Evolutionary conservation across 2,113 vertebrate genomes (phyloP).

Genomic region (Pangasianodon hypophthalmus): DNA sequence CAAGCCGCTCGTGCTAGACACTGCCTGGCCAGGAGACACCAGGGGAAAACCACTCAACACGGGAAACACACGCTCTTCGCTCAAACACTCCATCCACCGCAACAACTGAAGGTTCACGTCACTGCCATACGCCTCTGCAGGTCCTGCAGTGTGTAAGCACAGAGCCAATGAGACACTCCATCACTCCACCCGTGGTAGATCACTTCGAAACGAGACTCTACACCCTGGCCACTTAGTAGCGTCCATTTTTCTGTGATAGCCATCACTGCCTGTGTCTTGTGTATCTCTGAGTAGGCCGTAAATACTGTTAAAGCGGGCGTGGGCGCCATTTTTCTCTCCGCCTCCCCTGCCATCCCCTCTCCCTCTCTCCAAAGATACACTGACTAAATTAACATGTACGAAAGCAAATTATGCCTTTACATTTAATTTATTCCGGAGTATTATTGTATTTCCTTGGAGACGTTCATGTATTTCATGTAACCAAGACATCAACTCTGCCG

Average conservation of each 20-base stretch:
- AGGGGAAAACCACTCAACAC: constrained; percentile 71
- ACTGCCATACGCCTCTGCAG: constrained; percentile 40
- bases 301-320: constrained; percentile 69
- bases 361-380: constrained; percentile 76
- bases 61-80: constrained; percentile 60
- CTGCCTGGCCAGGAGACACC: constrained; percentile 72
- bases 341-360: constrained; percentile 68
- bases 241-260: constrained; percentile 64
- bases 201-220: constrained; percentile 19
- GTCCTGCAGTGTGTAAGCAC: constrained; percentile 38
- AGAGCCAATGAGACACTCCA: constrained; percentile 37
- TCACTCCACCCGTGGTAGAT: constrained; percentile 6
- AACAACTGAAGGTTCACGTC: constrained; percentile 11
- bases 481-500: constrained; percentile 61
- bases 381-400: constrained; percentile 66
- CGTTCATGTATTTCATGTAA: constrained; percentile 64
- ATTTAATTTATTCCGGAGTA: constrained; percentile 74
- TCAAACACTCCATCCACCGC: constrained; percentile 36
- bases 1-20: constrained; percentile 66
- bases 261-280: constrained; percentile 72
- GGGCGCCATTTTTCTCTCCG: background rate
- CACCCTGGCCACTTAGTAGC: constrained; percentile 38
- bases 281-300: constrained; percentile 69
- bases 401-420: constrained; percentile 61
- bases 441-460: constrained; percentile 64